Conservation (phyloP, 2,113 vertebrate genomes). For the Prunella fulvescens region DNA sequence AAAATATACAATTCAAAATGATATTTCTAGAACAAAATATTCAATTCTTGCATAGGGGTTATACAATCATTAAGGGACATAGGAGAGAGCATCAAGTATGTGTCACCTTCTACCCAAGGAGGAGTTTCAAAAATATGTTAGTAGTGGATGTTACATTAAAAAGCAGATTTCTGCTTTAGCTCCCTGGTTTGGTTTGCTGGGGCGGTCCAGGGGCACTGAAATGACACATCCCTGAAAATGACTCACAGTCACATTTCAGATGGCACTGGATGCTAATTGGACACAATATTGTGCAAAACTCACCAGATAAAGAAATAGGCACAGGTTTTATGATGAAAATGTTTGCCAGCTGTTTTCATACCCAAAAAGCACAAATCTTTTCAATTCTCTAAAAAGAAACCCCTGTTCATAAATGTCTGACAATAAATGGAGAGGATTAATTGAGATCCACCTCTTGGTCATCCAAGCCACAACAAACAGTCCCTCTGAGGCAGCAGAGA, state of each 20-base stretch:
- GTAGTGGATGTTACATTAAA: neutral
- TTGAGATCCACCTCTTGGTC: neutral
- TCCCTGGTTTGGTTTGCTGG: neutral
- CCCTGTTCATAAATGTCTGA: neutral
- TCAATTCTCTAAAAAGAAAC: neutral
- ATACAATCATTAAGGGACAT: neutral
- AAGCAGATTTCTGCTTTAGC: neutral
- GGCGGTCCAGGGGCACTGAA: neutral
- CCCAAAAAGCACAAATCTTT: neutral
- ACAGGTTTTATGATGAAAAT: neutral
- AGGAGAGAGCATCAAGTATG: neutral
- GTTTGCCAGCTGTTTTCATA: neutral
- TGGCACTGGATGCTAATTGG: neutral
- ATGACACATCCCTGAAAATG: neutral
- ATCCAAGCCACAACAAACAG: neutral
- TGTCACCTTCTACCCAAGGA: neutral
- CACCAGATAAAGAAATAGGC: neutral
- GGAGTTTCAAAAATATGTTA: neutral
- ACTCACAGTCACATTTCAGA: neutral
- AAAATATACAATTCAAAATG: neutral
- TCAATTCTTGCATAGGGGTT: neutral
- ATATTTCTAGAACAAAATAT: neutral
- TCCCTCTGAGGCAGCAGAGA: neutral
- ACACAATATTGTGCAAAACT: neutral
- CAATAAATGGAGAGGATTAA: neutral